A percentile compares a stretch with the other conserved stretches of the same genome.
Evolutionary conservation across 2,888 invertebrate genomes (phyloP).

Genomic region (Drosophila cognata): DNA sequence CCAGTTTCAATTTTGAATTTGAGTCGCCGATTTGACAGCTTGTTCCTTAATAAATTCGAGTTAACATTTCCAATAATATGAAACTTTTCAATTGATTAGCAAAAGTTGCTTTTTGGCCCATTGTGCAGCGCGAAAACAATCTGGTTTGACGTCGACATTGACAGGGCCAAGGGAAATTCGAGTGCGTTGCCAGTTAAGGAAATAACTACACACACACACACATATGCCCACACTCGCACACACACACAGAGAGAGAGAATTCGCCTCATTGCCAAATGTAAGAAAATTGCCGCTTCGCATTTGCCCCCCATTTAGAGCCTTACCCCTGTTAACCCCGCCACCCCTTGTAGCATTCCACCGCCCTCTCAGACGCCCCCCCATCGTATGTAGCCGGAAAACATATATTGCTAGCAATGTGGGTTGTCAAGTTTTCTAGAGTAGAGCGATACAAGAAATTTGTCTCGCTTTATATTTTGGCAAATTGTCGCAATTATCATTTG

Average conservation of each 20-base stretch:
- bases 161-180: conserved; percentile 68
- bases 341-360: neutral
- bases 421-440: conserved; percentile 63
- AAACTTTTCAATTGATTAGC: neutral
- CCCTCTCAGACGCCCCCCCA: neutral
- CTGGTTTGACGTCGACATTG: conserved; percentile 61
- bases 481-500: conserved; percentile 78
- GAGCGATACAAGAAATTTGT: conserved; percentile 66
- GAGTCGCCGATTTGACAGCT: neutral
- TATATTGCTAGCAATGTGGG: conserved; percentile 58
- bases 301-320: neutral
- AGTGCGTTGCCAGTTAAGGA: conserved; percentile 57
- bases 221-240: neutral
- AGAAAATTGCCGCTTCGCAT: conserved; percentile 48
- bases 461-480: conserved; percentile 62
- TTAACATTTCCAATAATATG: neutral
- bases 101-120: neutral
- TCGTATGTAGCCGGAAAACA: conserved; percentile 34
- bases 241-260: neutral
- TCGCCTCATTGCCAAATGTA: conserved; percentile 66
- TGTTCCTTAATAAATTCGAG: neutral
- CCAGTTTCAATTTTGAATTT: neutral
- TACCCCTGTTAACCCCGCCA: neutral
- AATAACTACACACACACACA: conserved; percentile 26
- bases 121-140: conserved; percentile 41